phyloP scores from a whole-genome alignment of 2,888 invertebrate species.

The Hydraecia micacea region DNA sequence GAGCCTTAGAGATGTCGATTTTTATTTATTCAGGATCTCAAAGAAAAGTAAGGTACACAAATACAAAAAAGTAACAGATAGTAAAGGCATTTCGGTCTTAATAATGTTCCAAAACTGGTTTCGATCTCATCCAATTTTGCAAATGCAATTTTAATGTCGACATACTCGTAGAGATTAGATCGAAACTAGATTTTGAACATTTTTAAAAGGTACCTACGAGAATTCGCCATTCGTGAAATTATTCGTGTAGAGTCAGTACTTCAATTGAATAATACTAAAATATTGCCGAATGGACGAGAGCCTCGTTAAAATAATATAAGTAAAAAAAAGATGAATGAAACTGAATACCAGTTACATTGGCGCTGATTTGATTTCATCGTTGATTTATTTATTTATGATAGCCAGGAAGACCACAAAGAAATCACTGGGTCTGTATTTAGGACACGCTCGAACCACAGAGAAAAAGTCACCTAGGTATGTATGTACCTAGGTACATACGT shows the following conservation, averaged over 20 bases:
- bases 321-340: constrained; percentile 9
- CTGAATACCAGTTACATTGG: not conserved
- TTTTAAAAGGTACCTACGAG: not conserved
- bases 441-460: not conserved
- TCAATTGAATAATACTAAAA: not conserved
- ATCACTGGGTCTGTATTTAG: constrained; percentile 7
- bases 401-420: not conserved
- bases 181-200: not conserved
- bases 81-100: not conserved
- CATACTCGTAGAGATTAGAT: not conserved
- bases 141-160: not conserved
- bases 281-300: not conserved
- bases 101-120: not conserved
- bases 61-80: not conserved
- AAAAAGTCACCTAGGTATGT: not conserved
- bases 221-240: too few species aligned
- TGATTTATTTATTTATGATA: constrained; percentile 4
- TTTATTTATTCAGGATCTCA: constrained; percentile 21
- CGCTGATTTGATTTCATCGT: constrained; percentile 19
- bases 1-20: not conserved
- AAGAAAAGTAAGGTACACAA: not conserved
- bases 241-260: not conserved
- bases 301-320: constrained; percentile 1
- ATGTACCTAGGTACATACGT: not conserved
- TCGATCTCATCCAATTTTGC: not conserved